Conservation (phyloP, 2,888 invertebrate genomes). For the Dastarcus helophoroides region DNA sequence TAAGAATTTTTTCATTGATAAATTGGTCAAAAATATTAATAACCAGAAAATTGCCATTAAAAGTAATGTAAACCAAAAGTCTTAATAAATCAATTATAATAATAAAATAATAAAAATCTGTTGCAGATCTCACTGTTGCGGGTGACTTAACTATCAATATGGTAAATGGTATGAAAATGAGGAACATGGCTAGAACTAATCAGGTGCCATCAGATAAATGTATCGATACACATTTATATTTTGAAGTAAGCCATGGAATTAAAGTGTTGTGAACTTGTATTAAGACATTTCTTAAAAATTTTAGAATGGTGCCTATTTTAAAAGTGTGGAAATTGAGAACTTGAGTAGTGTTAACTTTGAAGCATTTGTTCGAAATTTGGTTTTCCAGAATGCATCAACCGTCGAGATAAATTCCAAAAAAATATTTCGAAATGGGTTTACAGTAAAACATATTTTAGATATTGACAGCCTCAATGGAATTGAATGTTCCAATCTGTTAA, state of each 20-base stretch:
- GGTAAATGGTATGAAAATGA: too few relatives aligned
- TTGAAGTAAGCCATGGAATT: too few relatives aligned
- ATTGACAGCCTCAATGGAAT: constrained; percentile 34
- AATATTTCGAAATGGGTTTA: constrained; percentile 29
- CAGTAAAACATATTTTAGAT: constrained; percentile 28
- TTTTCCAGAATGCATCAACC: constrained; percentile 32
- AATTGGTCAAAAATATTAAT: too few relatives aligned
- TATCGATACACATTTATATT: too few relatives aligned
- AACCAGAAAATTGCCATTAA: too few relatives aligned
- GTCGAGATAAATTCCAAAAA: constrained; percentile 24
- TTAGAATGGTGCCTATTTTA: constrained; percentile 25
- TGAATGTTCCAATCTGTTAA: constrained; percentile 32
- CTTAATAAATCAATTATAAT: constrained; percentile 18
- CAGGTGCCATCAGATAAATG: too few relatives aligned
- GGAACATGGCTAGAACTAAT: too few relatives aligned
- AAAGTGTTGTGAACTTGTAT: too few relatives aligned
- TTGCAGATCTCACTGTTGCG: too few relatives aligned
- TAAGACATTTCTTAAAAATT: too few relatives aligned
- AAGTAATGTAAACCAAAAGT: too few relatives aligned
- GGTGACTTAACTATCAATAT: too few relatives aligned
- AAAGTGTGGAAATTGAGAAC: constrained; percentile 25
- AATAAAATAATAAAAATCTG: constrained; percentile 27
- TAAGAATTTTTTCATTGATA: neutral
- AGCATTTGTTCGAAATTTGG: constrained; percentile 32
- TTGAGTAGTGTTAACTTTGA: constrained; percentile 34